Evolutionary conservation across 2,797 vertebrate species (phyloP).

Genomic region (Pogonophryne albipinna): DNA sequence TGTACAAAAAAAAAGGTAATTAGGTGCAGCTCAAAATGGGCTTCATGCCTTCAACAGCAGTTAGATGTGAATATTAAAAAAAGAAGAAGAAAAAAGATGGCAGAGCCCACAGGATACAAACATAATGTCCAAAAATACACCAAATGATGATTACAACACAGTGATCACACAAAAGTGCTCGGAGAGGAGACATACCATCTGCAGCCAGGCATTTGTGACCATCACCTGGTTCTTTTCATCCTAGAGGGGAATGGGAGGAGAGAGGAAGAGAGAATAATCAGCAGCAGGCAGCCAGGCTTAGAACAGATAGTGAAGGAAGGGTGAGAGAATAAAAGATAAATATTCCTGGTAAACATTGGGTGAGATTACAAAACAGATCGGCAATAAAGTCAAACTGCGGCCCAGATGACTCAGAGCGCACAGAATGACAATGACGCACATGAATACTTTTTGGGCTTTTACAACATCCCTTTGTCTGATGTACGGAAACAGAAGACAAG

Average conservation of each 20-base stretch:
- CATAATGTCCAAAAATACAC: slow-evolving; percentile 50
- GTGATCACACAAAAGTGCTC: slow-evolving; percentile 28
- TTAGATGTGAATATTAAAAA: slow-evolving; percentile 1
- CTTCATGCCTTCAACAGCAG: slow-evolving; percentile 17
- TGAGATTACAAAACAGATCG: slow-evolving; percentile 54
- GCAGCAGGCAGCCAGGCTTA: slow-evolving; percentile 18
- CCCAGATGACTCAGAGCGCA: slow-evolving; percentile 32
- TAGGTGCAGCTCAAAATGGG: slow-evolving; percentile 13
- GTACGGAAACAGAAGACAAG: not conserved
- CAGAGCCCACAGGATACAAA: slow-evolving; percentile 19
- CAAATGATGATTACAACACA: slow-evolving; percentile 29
- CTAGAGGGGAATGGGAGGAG: slow-evolving; percentile 73
- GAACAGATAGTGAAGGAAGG: slow-evolving; percentile 37
- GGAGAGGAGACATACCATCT: slow-evolving; percentile 86
- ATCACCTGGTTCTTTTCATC: slow-evolving; percentile 95
- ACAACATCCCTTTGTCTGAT: not conserved
- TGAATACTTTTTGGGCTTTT: not conserved
- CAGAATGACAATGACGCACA: slow-evolving; percentile 42
- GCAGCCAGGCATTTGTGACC: slow-evolving; percentile 93
- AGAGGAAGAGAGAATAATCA: slow-evolving; percentile 42
- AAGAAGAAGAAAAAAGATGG: slow-evolving; percentile 3
- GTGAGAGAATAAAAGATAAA: slow-evolving; percentile 18
- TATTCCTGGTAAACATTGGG: slow-evolving; percentile 51
- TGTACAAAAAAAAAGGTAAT: slow-evolving; percentile 14
- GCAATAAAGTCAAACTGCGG: slow-evolving; percentile 35